These are phyloP conservation scores for Nasonia vitripennis DNA, from an alignment of 1,140 invertebrate genomes.

Conservation along the genomic window DNA sequence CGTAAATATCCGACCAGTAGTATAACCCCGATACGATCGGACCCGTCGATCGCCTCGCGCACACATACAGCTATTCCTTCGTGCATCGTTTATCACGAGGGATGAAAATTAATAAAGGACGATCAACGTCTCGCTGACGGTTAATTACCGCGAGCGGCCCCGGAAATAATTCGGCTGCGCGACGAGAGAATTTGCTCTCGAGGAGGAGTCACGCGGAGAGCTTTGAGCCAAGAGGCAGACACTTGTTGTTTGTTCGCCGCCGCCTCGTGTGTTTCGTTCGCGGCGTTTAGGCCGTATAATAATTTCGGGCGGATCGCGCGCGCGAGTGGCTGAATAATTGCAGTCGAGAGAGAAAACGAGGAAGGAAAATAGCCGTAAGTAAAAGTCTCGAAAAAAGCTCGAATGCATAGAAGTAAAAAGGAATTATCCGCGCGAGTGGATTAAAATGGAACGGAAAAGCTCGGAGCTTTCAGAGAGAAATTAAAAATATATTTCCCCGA, in stretches of 20 bases:
- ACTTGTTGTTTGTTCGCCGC: background rate
- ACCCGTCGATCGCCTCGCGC: background rate
- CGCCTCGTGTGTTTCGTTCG: background rate
- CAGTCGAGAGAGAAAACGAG: background rate
- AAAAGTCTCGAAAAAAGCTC: no score
- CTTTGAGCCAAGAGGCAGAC: background rate
- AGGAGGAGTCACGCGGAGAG: background rate
- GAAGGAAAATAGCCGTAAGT: no score
- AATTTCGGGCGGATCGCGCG: background rate
- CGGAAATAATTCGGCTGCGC: slow-evolving; percentile 40
- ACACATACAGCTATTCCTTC: no score
- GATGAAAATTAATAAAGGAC: slow-evolving; percentile 22
- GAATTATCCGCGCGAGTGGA: no score
- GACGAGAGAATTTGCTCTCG: background rate
- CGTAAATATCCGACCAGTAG: background rate
- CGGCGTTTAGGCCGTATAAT: background rate
- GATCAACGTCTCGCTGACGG: background rate
- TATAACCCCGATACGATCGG: background rate
- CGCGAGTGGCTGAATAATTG: background rate
- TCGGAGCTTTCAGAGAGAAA: no score
- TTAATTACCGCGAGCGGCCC: background rate
- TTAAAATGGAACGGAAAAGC: no score
- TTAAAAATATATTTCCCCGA: no score
- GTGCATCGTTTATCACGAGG: background rate
- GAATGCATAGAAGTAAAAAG: no score